These are phyloP conservation scores for Platerodrilus igneus DNA, from an alignment of 2,888 invertebrate species.

Conservation along the genomic window DNA sequence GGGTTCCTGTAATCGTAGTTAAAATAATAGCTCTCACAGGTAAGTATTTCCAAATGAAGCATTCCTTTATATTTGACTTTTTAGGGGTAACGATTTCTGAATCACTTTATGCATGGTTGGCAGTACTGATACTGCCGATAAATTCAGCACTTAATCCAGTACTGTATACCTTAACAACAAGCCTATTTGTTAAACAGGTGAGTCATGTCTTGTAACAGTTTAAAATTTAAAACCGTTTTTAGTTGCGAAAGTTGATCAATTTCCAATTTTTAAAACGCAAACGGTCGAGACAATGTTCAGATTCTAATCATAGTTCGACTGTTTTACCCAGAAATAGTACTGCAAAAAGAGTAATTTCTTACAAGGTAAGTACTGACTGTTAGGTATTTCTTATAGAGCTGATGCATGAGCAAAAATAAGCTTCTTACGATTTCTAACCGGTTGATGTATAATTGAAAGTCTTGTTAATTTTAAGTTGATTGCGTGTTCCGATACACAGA, in stretches of 20 bases:
- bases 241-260: conserved; percentile 19
- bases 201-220: too few relatives aligned
- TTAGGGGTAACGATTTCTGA: conserved; percentile 53
- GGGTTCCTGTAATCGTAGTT: conserved; percentile 57
- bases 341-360: conserved; percentile 41
- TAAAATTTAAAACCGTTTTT: too few relatives aligned
- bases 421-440: too few relatives aligned
- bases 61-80: background rate
- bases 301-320: conserved; percentile 50
- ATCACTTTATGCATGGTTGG: conserved; percentile 57
- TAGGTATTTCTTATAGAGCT: too few relatives aligned
- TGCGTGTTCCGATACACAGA: too few relatives aligned
- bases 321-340: conserved; percentile 45
- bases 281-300: conserved; percentile 39
- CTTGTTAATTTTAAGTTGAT: too few relatives aligned
- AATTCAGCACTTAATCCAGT: conserved; percentile 60
- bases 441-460: too few relatives aligned
- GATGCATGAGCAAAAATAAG: too few relatives aligned
- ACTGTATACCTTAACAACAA: conserved; percentile 58
- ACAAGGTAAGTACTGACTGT: conserved; percentile 41
- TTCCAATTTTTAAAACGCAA: conserved; percentile 17
- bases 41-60: conserved; percentile 32
- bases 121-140: conserved; percentile 57
- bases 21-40: conserved; percentile 55
- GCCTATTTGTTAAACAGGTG: conserved; percentile 57